phyloP scores from a whole-genome alignment of 2,113 vertebrate species.

The Apus apus region DNA sequence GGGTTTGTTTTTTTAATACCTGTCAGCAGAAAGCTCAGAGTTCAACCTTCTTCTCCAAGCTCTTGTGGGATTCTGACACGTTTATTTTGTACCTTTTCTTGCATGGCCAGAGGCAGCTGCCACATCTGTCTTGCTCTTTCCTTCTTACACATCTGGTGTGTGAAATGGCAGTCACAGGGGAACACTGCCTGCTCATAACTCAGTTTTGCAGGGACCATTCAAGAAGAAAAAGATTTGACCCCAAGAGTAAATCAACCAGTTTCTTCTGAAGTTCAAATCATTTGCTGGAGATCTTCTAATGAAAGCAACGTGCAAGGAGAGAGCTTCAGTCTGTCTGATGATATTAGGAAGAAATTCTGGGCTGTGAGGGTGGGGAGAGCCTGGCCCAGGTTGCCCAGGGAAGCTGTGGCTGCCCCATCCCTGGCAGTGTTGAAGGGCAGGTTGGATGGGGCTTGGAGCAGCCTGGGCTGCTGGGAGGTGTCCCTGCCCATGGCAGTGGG shows the following conservation, averaged over 20 bases:
- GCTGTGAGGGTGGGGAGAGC: no score
- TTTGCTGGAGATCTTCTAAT: neutral
- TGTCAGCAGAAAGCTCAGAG: neutral
- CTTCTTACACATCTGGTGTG: neutral
- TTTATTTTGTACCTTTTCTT: neutral
- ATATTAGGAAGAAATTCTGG: neutral
- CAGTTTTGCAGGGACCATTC: neutral
- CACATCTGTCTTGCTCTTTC: neutral
- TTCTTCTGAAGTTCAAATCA: neutral
- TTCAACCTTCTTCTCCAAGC: neutral
- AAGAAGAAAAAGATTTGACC: neutral
- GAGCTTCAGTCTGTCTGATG: neutral
- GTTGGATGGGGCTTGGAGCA: no score
- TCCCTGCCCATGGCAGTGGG: no score
- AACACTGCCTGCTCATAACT: neutral
- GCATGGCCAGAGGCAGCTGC: neutral
- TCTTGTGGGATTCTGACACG: neutral
- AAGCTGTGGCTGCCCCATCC: no score
- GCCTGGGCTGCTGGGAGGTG: no score
- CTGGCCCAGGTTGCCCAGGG: no score
- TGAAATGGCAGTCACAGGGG: neutral
- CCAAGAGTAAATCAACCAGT: neutral
- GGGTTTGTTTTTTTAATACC: neutral
- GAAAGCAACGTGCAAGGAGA: rapidly evolving
- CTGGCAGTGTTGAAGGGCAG: no score